These are phyloP conservation scores for Ceramica pisi DNA, from an alignment of 2,888 invertebrate genomes.

Conservation along the genomic window DNA sequence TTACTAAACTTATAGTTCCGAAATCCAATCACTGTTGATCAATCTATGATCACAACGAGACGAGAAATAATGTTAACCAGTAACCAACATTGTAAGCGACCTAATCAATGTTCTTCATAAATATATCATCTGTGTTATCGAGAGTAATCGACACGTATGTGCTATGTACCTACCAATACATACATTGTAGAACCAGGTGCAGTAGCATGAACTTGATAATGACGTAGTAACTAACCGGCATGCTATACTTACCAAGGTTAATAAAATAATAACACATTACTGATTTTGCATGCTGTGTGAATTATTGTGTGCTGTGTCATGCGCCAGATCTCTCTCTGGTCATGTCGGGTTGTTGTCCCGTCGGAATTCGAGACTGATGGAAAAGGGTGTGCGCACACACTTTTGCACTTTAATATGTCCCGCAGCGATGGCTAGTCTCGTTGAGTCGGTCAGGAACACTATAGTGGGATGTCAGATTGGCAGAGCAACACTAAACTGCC, in stretches of 20 bases:
- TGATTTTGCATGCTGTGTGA: neutral
- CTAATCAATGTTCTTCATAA: slow-evolving; percentile 14
- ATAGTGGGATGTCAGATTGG: neutral
- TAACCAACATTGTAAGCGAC: neutral
- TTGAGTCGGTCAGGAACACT: too few species aligned
- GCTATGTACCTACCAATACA: neutral
- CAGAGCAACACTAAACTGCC: neutral
- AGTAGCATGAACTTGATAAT: slow-evolving; percentile 23
- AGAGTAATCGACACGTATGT: slow-evolving; percentile 19
- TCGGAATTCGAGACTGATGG: too few species aligned
- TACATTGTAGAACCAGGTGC: neutral
- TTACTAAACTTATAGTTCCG: too few species aligned
- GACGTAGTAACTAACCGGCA: slow-evolving; percentile 8
- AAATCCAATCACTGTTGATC: neutral
- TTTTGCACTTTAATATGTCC: too few species aligned
- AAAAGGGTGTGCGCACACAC: too few species aligned
- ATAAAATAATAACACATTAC: slow-evolving; percentile 29
- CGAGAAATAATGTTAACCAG: neutral
- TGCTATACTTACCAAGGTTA: slow-evolving; percentile 29
- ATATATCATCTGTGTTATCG: slow-evolving; percentile 30
- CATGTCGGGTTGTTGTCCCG: too few species aligned
- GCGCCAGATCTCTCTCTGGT: too few species aligned
- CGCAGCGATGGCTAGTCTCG: too few species aligned
- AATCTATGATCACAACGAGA: neutral
- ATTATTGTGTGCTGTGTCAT: too few species aligned